A percentile compares a stretch with the other conserved stretches of the same genome.
Conservation (phyloP, 2,888 invertebrate genomes). For the Lepidocyrtinus sp. region DNA sequence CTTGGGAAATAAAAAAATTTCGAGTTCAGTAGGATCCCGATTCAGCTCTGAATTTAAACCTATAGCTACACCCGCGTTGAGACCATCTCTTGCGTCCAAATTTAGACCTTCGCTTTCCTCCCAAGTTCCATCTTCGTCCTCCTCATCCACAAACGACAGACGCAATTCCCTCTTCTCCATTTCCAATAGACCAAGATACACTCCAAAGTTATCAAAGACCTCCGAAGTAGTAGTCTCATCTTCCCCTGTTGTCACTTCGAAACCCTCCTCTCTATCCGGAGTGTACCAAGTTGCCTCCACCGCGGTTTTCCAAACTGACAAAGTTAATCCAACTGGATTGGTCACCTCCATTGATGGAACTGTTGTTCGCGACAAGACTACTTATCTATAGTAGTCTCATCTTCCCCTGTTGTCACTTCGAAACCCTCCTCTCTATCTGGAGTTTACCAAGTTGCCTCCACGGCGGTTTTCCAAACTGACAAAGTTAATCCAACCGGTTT, state of each 20-base stretch:
- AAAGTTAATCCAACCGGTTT: slow-evolving; percentile 76
- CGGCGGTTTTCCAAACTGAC: slow-evolving; percentile 68
- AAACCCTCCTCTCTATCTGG: slow-evolving; percentile 28
- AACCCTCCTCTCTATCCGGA: slow-evolving; percentile 27
- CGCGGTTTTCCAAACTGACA: slow-evolving; percentile 68
- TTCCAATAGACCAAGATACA: slow-evolving; percentile 57
- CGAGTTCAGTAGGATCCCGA: slow-evolving; percentile 19
- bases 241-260: slow-evolving; percentile 19
- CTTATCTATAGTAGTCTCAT: slow-evolving; percentile 75
- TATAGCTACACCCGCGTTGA: slow-evolving; percentile 54
- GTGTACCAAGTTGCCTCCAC: slow-evolving; percentile 57
- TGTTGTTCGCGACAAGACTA: slow-evolving; percentile 79
- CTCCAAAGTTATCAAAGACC: slow-evolving; percentile 57
- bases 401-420: slow-evolving; percentile 24
- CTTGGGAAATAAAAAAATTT: slow-evolving; percentile 42
- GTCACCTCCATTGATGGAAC: slow-evolving; percentile 82
- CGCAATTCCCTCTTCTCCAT: slow-evolving; percentile 64
- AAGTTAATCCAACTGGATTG: slow-evolving; percentile 76
- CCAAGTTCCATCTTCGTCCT: slow-evolving; percentile 29
- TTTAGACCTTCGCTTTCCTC: slow-evolving; percentile 41
- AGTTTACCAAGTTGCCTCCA: slow-evolving; percentile 61
- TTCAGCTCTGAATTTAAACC: slow-evolving; percentile 45
- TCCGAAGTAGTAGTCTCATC: slow-evolving; percentile 18
- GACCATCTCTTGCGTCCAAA: slow-evolving; percentile 49
- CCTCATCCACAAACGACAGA: slow-evolving; percentile 30